A percentile compares a stretch with the other conserved stretches of the same genome.
phyloP scores from a whole-genome alignment of 1,140 invertebrate genomes.

The Musca vetustissima region DNA sequence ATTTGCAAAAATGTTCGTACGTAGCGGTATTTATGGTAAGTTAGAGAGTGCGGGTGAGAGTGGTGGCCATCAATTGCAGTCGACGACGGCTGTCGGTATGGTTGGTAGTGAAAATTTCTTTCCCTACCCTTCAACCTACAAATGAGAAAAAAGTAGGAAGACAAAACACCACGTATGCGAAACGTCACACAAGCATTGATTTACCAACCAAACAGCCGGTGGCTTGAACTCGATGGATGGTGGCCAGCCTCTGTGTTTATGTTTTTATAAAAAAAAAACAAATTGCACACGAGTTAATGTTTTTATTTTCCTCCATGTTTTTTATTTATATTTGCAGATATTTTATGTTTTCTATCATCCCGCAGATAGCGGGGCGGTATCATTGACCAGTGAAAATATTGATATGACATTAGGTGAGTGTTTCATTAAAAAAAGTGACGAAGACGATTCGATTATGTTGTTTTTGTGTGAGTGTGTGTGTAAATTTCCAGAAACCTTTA shows the following conservation, averaged over 20 bases:
- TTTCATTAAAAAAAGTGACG: too few relatives aligned
- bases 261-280: too few relatives aligned
- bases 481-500: conserved; percentile 3
- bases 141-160: too few relatives aligned
- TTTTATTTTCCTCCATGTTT: conserved; percentile 15
- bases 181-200: too few relatives aligned
- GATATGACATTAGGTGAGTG: conserved; percentile 78
- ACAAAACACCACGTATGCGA: too few relatives aligned
- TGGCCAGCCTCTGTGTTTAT: too few relatives aligned
- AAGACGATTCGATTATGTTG: not conserved
- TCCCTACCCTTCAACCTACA: too few relatives aligned
- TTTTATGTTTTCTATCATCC: conserved; percentile 67
- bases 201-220: too few relatives aligned
- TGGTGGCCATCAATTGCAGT: too few relatives aligned
- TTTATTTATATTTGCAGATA: conserved; percentile 60
- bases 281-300: conserved; percentile 36
- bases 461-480: not conserved
- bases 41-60: not conserved
- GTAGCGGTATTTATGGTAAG: conserved; percentile 33
- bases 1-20: conserved; percentile 23
- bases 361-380: conserved; percentile 72
- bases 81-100: too few relatives aligned
- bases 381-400: conserved; percentile 76
- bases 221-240: too few relatives aligned
- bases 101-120: too few relatives aligned